A percentile compares a stretch with the other conserved stretches of the same genome.
These are phyloP conservation scores for Catotricha subobsoleta DNA, from an alignment of 2,888 invertebrate species.

Conservation along the genomic window DNA sequence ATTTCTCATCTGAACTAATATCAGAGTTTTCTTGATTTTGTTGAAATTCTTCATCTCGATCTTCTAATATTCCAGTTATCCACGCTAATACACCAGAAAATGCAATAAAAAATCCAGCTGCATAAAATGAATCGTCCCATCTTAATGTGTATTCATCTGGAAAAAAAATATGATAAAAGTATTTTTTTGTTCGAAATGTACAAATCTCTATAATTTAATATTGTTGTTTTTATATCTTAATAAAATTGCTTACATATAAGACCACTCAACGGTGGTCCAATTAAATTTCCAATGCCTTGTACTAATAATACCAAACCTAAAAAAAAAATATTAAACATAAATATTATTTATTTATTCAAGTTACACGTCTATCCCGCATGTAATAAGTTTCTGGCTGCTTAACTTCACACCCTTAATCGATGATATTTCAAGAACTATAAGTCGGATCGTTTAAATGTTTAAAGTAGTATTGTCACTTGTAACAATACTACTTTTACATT, in stretches of 20 bases:
- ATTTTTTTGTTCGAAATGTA: slow-evolving; percentile 5
- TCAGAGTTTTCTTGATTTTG: too few species aligned
- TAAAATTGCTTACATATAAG: slow-evolving; percentile 9
- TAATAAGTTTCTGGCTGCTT: too few species aligned
- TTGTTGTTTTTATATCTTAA: slow-evolving; percentile 13
- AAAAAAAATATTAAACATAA: too few species aligned
- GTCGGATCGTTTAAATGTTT: too few species aligned
- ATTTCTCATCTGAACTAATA: not conserved
- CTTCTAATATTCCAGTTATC: slow-evolving; percentile 25
- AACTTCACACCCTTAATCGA: too few species aligned
- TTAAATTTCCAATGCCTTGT: slow-evolving; percentile 81
- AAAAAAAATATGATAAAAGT: slow-evolving; percentile 2
- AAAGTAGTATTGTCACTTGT: too few species aligned
- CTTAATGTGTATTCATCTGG: slow-evolving; percentile 14
- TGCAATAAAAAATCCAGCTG: slow-evolving; percentile 65
- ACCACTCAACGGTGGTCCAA: slow-evolving; percentile 87
- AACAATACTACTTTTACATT: too few species aligned
- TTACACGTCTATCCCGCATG: too few species aligned
- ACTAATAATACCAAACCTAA: slow-evolving; percentile 65
- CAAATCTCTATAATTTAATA: slow-evolving; percentile 22
- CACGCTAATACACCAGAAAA: slow-evolving; percentile 43
- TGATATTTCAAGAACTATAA: too few species aligned
- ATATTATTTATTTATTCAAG: too few species aligned
- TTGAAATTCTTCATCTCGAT: slow-evolving; percentile 16
- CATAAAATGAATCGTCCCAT: slow-evolving; percentile 66